Percentiles rank a stretch among this genome's conserved stretches.
phyloP scores from a whole-genome alignment of 2,113 vertebrate genomes.

The Argyrosomus japonicus region DNA sequence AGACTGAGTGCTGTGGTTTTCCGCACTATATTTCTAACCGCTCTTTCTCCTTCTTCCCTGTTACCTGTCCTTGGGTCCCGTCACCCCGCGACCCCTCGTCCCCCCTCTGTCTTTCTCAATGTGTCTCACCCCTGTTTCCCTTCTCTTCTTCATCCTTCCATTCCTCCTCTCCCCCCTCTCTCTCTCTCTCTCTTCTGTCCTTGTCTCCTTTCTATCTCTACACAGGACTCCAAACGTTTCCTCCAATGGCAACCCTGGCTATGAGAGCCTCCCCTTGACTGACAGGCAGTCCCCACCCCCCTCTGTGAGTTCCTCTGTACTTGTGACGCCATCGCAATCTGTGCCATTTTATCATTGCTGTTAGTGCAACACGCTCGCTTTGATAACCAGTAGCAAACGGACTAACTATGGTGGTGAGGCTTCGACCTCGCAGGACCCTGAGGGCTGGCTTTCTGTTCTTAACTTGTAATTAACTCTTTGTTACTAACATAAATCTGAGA shows the following conservation, averaged over 20 bases:
- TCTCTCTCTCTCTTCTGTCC: constrained; percentile 59
- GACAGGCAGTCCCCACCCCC: constrained; percentile 91
- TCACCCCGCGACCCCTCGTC: constrained; percentile 43
- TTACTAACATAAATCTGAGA: constrained; percentile 6
- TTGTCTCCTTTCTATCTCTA: constrained; percentile 82
- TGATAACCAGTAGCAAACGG: constrained; percentile 27
- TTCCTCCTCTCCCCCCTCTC: constrained; percentile 38
- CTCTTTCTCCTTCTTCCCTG: constrained; percentile 73
- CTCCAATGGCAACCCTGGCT: constrained; percentile 97
- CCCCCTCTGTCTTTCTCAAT: constrained; percentile 59
- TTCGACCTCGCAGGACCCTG: constrained; percentile 36
- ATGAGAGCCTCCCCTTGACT: constrained; percentile 90
- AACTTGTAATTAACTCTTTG: neutral
- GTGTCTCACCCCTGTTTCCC: constrained; percentile 75
- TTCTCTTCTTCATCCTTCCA: constrained; percentile 46
- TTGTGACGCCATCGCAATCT: constrained; percentile 77
- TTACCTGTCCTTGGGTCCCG: constrained; percentile 65
- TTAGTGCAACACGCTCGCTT: constrained; percentile 40
- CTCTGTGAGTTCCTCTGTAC: constrained; percentile 89
- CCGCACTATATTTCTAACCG: constrained; percentile 78
- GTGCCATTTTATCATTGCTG: constrained; percentile 66
- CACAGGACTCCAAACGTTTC: constrained; percentile 95
- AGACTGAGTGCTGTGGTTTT: constrained; percentile 57
- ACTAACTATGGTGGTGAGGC: constrained; percentile 16
- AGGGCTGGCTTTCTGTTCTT: constrained; percentile 22